Base-by-base conservation (phyloP, 2,888 invertebrate genomes). In the Chymomyza amoena region DNA sequence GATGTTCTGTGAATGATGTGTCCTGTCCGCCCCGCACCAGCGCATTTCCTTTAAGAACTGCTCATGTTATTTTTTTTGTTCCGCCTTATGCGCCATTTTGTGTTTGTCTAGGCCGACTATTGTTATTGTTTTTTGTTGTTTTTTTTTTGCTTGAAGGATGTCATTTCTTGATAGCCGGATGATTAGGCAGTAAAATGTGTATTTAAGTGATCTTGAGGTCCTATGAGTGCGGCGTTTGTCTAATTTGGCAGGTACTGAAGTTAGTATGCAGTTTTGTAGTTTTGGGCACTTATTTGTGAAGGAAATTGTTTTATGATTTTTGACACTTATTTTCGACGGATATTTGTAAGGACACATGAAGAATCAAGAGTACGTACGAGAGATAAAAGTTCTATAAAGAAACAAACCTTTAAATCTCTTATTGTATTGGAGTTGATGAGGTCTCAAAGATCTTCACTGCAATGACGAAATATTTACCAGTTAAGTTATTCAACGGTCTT, bases 121-220 rank as follows among this genome's bases (percentile, higher is more conserved):
- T 64, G 62, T 20, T 70, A 45, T 54, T 57, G n/a, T 66, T 54
- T 62, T 4, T 25, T 25, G 2, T 20, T 15, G 64, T 20, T 52
- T 39, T 77, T 67, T 70, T 61, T 32, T 32, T 32, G 5, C 7
- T 32, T 32, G 32, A 66, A 66, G 54, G 59, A 59, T 67, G 59
- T 81, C 77, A 66, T 82, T 68, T 66, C 81, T 73, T 72, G 87
- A 84, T 78, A 84, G 76, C 69, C 69, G 70, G 60, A 71, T 80
- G 87, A 83, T 87, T 87, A 83, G 85, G 68, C 73, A 74, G 78
- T 73, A 71, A 80, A 87, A 80, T 84, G 80, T 78, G 76, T 76
- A 76, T 76, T 80, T 78, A 73, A 72, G 70, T 72, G 62, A 72
- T 45, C 39, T 45, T 45, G 39, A 13, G 39, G 39, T 6, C 13